Evolutionary conservation across 2,113 vertebrate species (phyloP).

Genomic region (Microcebus tavaratra): DNA sequence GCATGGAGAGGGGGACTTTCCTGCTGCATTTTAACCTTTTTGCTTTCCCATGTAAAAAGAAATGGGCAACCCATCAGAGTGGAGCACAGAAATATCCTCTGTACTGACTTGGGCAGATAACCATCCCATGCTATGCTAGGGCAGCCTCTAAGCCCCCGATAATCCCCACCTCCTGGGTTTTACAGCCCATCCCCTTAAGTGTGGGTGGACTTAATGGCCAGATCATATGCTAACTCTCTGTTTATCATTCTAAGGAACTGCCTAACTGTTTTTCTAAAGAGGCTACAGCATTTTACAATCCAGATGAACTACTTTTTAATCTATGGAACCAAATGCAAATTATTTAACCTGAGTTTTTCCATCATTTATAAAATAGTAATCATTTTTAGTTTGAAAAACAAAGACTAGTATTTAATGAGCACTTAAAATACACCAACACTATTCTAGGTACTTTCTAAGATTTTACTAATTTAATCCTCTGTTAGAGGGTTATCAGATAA

Average conservation of each 20-base stretch:
- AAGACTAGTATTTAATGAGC: neutral
- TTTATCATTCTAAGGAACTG: slow-evolving; percentile 33
- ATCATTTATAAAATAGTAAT: neutral
- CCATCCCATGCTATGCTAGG: neutral
- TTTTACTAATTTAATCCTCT: neutral
- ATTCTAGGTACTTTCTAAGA: neutral
- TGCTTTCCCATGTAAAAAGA: slow-evolving; percentile 34
- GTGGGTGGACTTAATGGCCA: neutral
- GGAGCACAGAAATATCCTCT: neutral
- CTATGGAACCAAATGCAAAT: slow-evolving; percentile 4
- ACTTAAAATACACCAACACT: neutral
- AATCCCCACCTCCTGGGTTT: neutral
- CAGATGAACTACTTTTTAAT: slow-evolving; percentile 5
- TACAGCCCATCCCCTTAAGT: neutral
- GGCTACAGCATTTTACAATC: neutral
- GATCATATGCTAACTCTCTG: neutral
- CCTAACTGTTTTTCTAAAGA: neutral
- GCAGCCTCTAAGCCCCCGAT: neutral
- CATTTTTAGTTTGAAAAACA: slow-evolving; percentile 28
- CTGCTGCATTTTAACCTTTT: neutral
- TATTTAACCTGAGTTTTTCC: slow-evolving; percentile 37
- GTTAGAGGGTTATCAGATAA: neutral
- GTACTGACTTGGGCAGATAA: neutral
- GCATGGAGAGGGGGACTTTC: neutral
- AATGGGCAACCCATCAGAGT: neutral